phyloP scores from a whole-genome alignment of 30 jellyfish, hydroid and myxozoan species.

The Pseudorhiza aurosa region DNA sequence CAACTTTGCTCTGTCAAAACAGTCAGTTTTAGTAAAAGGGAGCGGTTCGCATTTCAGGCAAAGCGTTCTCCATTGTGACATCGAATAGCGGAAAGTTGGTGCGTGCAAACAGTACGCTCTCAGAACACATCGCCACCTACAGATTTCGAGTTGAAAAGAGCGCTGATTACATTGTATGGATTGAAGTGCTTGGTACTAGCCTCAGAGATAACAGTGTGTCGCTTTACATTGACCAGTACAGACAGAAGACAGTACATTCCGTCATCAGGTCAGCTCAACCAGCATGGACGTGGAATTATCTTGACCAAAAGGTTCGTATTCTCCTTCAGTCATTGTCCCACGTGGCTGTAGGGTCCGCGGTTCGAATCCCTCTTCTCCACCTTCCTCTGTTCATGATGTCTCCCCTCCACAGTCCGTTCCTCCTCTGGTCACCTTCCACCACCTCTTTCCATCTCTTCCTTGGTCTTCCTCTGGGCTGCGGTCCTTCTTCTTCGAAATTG shows the following conservation, averaged over 20 bases:
- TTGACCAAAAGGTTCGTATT: not conserved
- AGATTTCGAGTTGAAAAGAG: slow-evolving; percentile 40
- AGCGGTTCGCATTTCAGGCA: no score
- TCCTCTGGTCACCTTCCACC: no score
- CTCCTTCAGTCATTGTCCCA: no score
- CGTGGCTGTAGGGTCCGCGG: no score
- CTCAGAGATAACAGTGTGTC: slow-evolving; percentile 56
- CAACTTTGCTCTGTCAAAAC: no score
- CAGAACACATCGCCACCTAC: slow-evolving; percentile 74
- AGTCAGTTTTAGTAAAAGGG: no score
- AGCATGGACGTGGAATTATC: slow-evolving; percentile 41
- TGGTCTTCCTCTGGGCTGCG: no score
- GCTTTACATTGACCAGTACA: slow-evolving; percentile 24
- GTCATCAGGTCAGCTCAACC: slow-evolving; percentile 17
- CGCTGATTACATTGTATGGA: slow-evolving; percentile 69
- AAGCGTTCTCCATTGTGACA: slow-evolving; percentile 40
- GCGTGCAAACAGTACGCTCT: slow-evolving; percentile 63
- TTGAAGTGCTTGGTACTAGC: slow-evolving; percentile 58
- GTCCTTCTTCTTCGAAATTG: no score
- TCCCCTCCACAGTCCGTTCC: no score
- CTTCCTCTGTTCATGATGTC: no score
- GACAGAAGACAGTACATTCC: not conserved
- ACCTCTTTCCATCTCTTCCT: no score
- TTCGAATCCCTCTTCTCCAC: no score
- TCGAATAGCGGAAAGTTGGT: slow-evolving; percentile 43